phyloP scores from a whole-genome alignment of 37 sponge, comb jelly and placozoan species.

The Bolinopsis microptera region DNA sequence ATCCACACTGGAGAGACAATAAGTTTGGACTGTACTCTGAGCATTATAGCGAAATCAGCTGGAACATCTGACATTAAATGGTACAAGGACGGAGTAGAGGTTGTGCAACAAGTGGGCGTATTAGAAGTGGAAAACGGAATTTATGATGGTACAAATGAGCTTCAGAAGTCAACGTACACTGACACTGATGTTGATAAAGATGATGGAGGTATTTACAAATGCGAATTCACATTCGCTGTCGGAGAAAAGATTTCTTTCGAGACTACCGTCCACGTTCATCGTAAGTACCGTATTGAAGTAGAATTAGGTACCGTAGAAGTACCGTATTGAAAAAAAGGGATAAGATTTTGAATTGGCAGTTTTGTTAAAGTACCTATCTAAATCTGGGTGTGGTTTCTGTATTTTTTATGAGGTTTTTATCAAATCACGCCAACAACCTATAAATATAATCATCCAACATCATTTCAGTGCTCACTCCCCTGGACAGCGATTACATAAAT shows the following conservation, averaged over 20 bases:
- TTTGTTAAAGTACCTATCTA: too few relatives aligned
- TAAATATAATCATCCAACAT: too few relatives aligned
- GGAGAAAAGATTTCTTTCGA: neutral
- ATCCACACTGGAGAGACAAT: neutral
- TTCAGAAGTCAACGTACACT: neutral
- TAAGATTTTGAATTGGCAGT: too few relatives aligned
- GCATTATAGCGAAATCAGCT: neutral
- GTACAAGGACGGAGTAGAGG: neutral
- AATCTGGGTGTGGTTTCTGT: too few relatives aligned
- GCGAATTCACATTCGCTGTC: neutral
- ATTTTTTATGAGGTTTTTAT: too few relatives aligned
- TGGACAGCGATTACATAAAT: neutral
- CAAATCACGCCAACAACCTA: too few relatives aligned
- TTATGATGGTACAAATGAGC: neutral
- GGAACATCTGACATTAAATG: neutral
- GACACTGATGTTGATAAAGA: neutral
- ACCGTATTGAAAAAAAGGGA: too few relatives aligned
- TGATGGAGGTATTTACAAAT: conserved; percentile 4
- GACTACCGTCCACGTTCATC: neutral
- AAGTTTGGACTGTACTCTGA: neutral
- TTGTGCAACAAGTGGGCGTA: neutral
- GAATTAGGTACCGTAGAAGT: neutral
- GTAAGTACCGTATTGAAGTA: neutral
- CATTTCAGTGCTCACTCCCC: neutral
- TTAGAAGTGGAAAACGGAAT: neutral